Conservation (phyloP, 30 jellyfish, hydroid and myxozoan genomes). For the Cassiopea xamachana region DNA sequence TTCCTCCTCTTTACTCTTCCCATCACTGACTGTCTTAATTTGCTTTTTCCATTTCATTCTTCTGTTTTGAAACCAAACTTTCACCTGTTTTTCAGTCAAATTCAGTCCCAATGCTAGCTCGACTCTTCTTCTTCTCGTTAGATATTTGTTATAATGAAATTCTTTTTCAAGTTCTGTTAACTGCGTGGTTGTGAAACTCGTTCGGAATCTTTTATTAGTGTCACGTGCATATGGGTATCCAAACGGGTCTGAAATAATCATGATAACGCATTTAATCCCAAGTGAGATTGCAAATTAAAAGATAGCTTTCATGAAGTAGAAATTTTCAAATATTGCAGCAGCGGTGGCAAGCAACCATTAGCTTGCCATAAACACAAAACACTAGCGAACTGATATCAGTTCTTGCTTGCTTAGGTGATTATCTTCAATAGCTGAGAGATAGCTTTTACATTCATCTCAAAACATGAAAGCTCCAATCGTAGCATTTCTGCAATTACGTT, state of each 20-base stretch:
- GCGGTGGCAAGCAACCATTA: too few relatives aligned
- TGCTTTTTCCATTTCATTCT: conserved; percentile 92
- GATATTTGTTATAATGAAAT: conserved; percentile 75
- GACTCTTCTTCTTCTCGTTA: conserved; percentile 83
- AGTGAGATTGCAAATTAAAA: not conserved
- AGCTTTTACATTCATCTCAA: too few relatives aligned
- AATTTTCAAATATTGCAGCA: too few relatives aligned
- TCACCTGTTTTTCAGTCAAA: conserved; percentile 85
- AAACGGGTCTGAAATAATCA: conserved; percentile 20
- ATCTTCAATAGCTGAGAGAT: too few relatives aligned
- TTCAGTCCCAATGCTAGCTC: conserved; percentile 84
- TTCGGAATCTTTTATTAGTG: conserved; percentile 79
- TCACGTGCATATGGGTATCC: conserved; percentile 77
- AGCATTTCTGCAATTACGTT: too few relatives aligned
- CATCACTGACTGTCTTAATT: conserved; percentile 46
- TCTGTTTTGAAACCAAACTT: conserved; percentile 91
- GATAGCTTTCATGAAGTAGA: too few relatives aligned
- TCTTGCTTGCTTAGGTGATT: too few relatives aligned
- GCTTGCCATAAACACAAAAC: too few relatives aligned
- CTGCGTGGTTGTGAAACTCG: conserved; percentile 88
- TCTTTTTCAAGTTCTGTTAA: conserved; percentile 85
- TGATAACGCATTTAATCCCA: not conserved
- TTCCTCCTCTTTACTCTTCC: conserved; percentile 4
- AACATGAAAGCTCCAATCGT: too few relatives aligned
- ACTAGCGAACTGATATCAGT: too few relatives aligned